These are phyloP conservation scores for Drosophila rufa DNA, from an alignment of 1,140 invertebrate genomes.

Conservation along the genomic window DNA sequence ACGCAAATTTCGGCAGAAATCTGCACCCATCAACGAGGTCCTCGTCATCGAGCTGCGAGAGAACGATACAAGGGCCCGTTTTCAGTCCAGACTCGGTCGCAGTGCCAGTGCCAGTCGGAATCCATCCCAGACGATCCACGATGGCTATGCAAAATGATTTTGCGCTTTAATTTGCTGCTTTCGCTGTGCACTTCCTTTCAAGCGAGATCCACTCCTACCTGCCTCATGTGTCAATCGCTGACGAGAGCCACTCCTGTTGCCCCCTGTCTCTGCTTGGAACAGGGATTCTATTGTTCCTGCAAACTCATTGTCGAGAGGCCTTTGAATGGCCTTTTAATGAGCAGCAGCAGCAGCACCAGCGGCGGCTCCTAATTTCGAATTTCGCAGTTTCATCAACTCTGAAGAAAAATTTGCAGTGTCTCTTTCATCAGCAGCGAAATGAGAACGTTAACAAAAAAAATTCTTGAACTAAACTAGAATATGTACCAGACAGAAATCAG, in stretches of 20 bases:
- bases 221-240: conserved; percentile 73
- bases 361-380: conserved; percentile 33
- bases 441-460: conserved; percentile 6
- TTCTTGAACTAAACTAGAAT: background rate
- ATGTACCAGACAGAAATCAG: no score
- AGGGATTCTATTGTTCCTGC: conserved; percentile 65
- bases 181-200: conserved; percentile 79
- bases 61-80: conserved; percentile 61
- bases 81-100: conserved; percentile 1
- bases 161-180: conserved; percentile 81
- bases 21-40: conserved; percentile 81
- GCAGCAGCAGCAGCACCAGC: conserved; percentile 37
- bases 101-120: conserved; percentile 19
- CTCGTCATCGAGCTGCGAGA: conserved; percentile 59
- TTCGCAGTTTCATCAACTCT: conserved; percentile 27
- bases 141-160: conserved; percentile 80
- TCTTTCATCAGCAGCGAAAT: conserved; percentile 29
- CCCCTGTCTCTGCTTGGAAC: background rate
- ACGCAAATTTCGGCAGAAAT: conserved; percentile 84
- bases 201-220: conserved; percentile 33
- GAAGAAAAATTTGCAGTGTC: conserved; percentile 20
- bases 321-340: conserved; percentile 79
- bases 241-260: conserved; percentile 4
- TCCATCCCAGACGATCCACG: conserved; percentile 30
- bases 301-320: conserved; percentile 58